Percentiles rank a stretch among this genome's conserved stretches.
phyloP scores from a whole-genome alignment of 2,113 vertebrate genomes.

The Bungarus multicinctus region DNA sequence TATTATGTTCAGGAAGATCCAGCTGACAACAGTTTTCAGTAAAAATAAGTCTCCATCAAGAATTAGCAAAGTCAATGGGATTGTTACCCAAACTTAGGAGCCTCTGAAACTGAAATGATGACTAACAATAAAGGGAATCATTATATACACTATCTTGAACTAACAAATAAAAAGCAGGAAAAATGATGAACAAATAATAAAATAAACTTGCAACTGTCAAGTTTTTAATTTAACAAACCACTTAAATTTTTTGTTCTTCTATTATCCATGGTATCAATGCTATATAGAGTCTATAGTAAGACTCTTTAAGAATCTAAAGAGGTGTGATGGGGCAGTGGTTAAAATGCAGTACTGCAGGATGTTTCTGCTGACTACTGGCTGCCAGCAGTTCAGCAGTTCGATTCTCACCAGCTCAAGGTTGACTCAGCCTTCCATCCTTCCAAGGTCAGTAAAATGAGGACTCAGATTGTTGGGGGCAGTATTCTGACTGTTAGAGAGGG shows the following conservation, averaged over 20 bases:
- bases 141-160: neutral
- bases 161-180: neutral
- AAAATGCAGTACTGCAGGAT: too few species aligned
- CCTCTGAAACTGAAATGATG: neutral
- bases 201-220: neutral
- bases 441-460: too few species aligned
- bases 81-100: neutral
- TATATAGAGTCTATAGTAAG: neutral
- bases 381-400: too few species aligned
- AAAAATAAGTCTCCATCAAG: neutral
- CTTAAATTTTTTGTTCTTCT: neutral
- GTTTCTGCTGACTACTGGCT: too few species aligned
- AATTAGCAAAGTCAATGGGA: neutral
- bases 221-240: neutral
- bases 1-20: neutral
- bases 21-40: neutral
- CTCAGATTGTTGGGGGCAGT: too few species aligned
- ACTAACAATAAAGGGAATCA: neutral
- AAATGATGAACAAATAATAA: neutral
- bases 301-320: too few species aligned
- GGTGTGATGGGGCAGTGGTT: too few species aligned
- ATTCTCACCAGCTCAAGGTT: too few species aligned
- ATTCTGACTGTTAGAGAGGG: too few species aligned
- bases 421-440: too few species aligned
- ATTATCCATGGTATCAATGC: neutral